Evolutionary conservation across 2,888 invertebrate species (phyloP).

Genomic region (Scrobipalpa costella): DNA sequence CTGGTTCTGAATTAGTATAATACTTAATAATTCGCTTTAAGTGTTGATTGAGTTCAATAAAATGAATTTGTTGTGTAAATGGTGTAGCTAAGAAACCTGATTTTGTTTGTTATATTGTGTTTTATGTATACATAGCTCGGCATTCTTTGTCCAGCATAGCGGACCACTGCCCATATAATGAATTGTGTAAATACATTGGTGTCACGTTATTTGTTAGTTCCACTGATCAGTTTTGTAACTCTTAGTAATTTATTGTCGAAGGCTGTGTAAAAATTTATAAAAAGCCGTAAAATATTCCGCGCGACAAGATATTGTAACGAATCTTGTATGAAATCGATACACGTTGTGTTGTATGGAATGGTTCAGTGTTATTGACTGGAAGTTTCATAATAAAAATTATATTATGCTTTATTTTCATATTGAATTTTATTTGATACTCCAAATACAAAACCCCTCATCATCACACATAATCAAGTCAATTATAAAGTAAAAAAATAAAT

Average conservation of each 20-base stretch:
- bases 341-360: constrained; percentile 74
- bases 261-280: constrained; percentile 77
- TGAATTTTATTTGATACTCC: constrained; percentile 61
- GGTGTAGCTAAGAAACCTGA: constrained; percentile 17
- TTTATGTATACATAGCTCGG: constrained; percentile 19
- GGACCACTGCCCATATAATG: constrained; percentile 66
- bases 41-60: constrained; percentile 4
- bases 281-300: constrained; percentile 66
- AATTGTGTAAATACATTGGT: constrained; percentile 75
- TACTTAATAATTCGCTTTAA: constrained; percentile 14
- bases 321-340: constrained; percentile 74
- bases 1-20: background rate
- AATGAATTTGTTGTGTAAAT: constrained; percentile 28
- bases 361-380: constrained; percentile 80
- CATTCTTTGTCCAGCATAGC: constrained; percentile 35
- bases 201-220: constrained; percentile 70
- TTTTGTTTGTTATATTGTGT: constrained; percentile 23
- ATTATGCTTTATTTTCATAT: constrained; percentile 79
- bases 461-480: background rate
- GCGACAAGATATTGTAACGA: constrained; percentile 63
- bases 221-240: constrained; percentile 77
- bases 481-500: too few relatives aligned
- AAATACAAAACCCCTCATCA: background rate
- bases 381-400: constrained; percentile 80
- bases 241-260: constrained; percentile 78